These are phyloP conservation scores for Homarus americanus DNA, from an alignment of 1,140 invertebrate species.

Conservation along the genomic window DNA sequence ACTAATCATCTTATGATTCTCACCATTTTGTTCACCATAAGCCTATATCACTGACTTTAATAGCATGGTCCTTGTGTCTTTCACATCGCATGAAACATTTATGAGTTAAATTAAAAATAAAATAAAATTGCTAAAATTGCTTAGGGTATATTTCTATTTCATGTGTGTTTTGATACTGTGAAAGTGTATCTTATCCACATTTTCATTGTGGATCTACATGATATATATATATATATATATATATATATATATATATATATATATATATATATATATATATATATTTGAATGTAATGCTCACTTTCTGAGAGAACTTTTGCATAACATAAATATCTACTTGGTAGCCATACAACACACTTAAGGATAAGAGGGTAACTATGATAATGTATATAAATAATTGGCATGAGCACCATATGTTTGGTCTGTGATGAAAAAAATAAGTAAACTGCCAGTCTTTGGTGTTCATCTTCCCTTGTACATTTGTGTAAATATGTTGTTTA, in stretches of 20 bases:
- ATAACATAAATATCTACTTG: too few species aligned
- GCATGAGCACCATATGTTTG: neutral
- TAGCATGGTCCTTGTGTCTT: too few species aligned
- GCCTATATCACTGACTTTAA: too few species aligned
- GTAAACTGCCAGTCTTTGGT: neutral
- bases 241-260: neutral
- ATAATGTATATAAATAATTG: neutral
- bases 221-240: neutral
- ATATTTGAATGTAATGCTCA: conserved; percentile 17
- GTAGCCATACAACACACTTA: neutral
- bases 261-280: too few species aligned
- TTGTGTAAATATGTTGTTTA: conserved; percentile 30
- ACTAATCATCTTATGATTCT: neutral
- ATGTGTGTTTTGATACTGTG: too few species aligned
- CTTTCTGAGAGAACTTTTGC: conserved; percentile 5
- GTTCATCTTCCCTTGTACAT: conserved; percentile 20
- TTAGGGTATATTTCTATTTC: too few species aligned
- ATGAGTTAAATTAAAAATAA: too few species aligned
- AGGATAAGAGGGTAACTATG: neutral
- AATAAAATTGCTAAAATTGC: too few species aligned
- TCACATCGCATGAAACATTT: too few species aligned
- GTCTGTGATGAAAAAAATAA: conserved; percentile 13
- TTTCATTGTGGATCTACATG: too few species aligned
- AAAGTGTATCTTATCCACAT: too few species aligned
- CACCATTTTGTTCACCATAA: neutral